These are phyloP conservation scores for Nomada fabriciana DNA, from an alignment of 2,888 invertebrate species.

Conservation along the genomic window DNA sequence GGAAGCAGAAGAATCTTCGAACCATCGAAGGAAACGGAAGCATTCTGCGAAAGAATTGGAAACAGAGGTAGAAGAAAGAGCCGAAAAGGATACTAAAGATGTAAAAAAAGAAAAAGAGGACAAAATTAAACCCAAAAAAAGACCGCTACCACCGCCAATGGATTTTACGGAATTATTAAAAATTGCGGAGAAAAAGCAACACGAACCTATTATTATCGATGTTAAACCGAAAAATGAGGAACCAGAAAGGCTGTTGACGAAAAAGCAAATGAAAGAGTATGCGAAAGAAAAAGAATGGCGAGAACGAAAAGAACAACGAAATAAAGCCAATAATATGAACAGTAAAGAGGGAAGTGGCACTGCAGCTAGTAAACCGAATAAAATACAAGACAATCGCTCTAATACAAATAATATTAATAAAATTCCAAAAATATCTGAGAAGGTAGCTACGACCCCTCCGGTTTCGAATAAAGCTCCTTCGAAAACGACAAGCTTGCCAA, in stretches of 20 bases:
- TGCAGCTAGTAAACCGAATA: constrained; percentile 58
- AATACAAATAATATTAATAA: constrained; percentile 49
- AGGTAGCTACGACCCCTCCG: constrained; percentile 41
- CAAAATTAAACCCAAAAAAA: constrained; percentile 86
- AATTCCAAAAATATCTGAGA: constrained; percentile 62
- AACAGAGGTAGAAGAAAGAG: constrained; percentile 82
- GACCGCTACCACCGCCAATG: constrained; percentile 89
- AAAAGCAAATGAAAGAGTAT: constrained; percentile 91
- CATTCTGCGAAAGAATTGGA: constrained; percentile 76
- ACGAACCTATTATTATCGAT: constrained; percentile 90
- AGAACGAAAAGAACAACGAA: constrained; percentile 85
- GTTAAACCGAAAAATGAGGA: constrained; percentile 84
- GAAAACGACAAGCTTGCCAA: constrained; percentile 41
- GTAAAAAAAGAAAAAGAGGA: constrained; percentile 81
- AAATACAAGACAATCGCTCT: constrained; percentile 50
- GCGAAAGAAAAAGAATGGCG: constrained; percentile 89
- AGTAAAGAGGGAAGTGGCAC: constrained; percentile 22
- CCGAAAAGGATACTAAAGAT: constrained; percentile 80
- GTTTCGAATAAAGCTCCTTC: constrained; percentile 52
- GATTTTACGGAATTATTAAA: constrained; percentile 92
- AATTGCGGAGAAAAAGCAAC: constrained; percentile 93
- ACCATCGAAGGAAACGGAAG: constrained; percentile 88
- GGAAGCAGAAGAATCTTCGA: constrained; percentile 90
- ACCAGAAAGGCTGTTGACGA: constrained; percentile 91
- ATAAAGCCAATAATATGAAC: constrained; percentile 36